Evolutionary conservation across 1,140 invertebrate species (phyloP).

Genomic region (Calephelis virginiensis): DNA sequence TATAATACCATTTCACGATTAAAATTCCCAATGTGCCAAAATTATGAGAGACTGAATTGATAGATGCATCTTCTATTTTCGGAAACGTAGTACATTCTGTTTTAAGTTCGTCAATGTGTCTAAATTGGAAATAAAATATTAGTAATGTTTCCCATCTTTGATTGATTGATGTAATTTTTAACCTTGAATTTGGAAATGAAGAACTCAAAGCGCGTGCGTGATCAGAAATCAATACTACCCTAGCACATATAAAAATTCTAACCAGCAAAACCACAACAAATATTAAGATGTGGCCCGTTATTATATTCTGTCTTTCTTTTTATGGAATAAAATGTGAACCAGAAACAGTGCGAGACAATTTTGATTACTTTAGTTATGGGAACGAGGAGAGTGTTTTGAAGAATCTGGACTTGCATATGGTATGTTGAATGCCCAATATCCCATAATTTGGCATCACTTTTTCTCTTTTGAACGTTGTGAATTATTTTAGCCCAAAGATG

Average conservation of each 20-base stretch:
- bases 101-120: conserved; percentile 36
- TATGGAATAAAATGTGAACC: conserved; percentile 58
- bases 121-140: conserved; percentile 37
- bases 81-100: conserved; percentile 42
- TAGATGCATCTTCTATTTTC: conserved; percentile 65
- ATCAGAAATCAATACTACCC: conserved; percentile 58
- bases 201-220: conserved; percentile 58
- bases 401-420: conserved; percentile 57
- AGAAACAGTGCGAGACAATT: conserved; percentile 67
- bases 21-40: conserved; percentile 38
- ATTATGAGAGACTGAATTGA: conserved; percentile 69
- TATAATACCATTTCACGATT: background rate
- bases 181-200: conserved; percentile 21
- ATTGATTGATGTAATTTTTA: background rate
- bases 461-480: no score
- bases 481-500: conserved; percentile 64
- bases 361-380: conserved; percentile 67
- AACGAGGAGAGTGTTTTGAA: conserved; percentile 58
- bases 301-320: conserved; percentile 44
- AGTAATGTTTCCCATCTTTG: background rate
- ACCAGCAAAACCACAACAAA: conserved; percentile 49
- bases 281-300: conserved; percentile 53
- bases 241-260: conserved; percentile 36
- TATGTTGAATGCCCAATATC: conserved; percentile 34
- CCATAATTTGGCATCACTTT: no score